phyloP scores from a whole-genome alignment of 2,113 vertebrate species.

The Mobula birostris region DNA sequence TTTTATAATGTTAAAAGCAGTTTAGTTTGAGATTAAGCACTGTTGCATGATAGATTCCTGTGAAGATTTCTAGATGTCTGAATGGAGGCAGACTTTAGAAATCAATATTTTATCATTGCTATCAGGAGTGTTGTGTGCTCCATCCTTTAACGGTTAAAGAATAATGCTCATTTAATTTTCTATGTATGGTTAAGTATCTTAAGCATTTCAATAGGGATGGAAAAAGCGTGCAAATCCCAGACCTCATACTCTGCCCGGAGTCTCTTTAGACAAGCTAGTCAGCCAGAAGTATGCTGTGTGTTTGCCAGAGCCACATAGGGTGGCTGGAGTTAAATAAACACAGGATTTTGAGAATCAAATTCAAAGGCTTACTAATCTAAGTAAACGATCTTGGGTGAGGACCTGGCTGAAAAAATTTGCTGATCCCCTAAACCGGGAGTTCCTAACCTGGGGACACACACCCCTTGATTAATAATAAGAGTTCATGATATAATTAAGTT shows the following conservation, averaged over 20 bases:
- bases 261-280: slow-evolving; percentile 52
- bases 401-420: slow-evolving; percentile 38
- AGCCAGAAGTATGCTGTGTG: slow-evolving; percentile 52
- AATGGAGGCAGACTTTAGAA: not conserved
- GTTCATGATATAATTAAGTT: too few species aligned
- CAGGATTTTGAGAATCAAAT: slow-evolving; percentile 49
- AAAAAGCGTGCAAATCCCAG: slow-evolving; percentile 54
- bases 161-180: slow-evolving; percentile 51
- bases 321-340: slow-evolving; percentile 57
- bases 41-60: not conserved
- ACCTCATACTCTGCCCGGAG: slow-evolving; percentile 54
- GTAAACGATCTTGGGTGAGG: slow-evolving; percentile 47
- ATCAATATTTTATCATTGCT: not conserved
- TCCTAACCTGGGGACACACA: too few species aligned
- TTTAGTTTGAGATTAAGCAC: not conserved
- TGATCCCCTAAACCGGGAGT: too few species aligned
- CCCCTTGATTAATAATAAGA: too few species aligned
- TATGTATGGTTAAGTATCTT: slow-evolving; percentile 51
- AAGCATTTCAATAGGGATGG: slow-evolving; percentile 50
- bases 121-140: slow-evolving; percentile 12
- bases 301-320: slow-evolving; percentile 56
- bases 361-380: slow-evolving; percentile 52
- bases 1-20: not conserved
- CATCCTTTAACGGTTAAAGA: slow-evolving; percentile 50
- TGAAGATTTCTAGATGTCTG: not conserved